Evolutionary conservation across 2,888 invertebrate genomes (phyloP).

Genomic region (Cantharis flavilabris): DNA sequence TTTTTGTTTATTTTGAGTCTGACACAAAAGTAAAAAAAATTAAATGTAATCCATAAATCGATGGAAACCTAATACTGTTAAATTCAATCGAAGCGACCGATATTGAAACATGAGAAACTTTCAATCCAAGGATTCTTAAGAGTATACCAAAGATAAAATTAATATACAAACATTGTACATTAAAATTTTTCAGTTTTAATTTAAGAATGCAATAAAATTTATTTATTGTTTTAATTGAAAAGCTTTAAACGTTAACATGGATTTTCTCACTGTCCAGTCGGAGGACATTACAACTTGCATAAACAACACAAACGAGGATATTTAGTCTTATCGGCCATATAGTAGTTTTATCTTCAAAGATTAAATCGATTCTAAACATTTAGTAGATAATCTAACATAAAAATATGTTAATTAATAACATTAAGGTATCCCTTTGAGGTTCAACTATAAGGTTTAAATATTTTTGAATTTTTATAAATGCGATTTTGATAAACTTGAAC

Average conservation of each 20-base stretch:
- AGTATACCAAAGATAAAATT: background rate
- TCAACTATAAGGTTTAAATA: too few relatives aligned
- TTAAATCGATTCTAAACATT: too few relatives aligned
- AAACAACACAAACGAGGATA: background rate
- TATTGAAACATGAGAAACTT: background rate
- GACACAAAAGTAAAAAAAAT: background rate
- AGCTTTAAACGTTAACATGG: too few relatives aligned
- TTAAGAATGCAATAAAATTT: background rate
- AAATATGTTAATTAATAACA: too few relatives aligned
- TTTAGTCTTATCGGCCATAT: background rate
- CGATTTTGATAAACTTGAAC: too few relatives aligned
- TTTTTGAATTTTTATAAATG: too few relatives aligned
- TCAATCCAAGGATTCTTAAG: background rate
- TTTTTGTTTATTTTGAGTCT: background rate
- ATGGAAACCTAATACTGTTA: background rate
- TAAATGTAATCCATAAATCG: background rate
- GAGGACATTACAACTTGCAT: background rate
- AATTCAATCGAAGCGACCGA: background rate
- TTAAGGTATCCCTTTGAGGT: too few relatives aligned
- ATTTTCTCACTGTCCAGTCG: background rate
- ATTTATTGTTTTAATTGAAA: background rate
- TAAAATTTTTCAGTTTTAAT: background rate
- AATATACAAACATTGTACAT: background rate
- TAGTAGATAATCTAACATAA: too few relatives aligned
- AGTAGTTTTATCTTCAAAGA: too few relatives aligned